Evolutionary conservation across 2,888 invertebrate species (phyloP), one percentile per base, ranked within the genome.

Genomic region (Argyresthia goedartella): DNA sequence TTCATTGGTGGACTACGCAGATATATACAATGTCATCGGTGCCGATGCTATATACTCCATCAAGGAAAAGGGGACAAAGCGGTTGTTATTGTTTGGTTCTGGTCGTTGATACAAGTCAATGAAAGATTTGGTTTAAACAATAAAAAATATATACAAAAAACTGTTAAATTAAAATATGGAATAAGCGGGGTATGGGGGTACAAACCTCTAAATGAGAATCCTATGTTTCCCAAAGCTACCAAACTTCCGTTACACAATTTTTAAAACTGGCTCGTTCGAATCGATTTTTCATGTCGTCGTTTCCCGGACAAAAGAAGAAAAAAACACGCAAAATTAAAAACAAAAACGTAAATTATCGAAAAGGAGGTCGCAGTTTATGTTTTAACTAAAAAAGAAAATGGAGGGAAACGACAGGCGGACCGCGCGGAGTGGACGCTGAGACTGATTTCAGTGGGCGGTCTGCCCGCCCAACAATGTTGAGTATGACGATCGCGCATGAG

Each of bases 381-480:
- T n/a, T 36, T 25, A 36, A 48, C 13, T 36, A 36, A 15, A 39
- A 47, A 35, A 44, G 41, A 13, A 50, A 39, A 50, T 59, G 56
- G 67, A 66, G 75, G 79, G 73, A 73, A 77, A 75, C 71, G 76
- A 76, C 87, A 71, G 85, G 87, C 82, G 77, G 78, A 85, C 87
- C 87, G 87, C 87, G 78, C 87, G 87, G 87, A 87, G 87, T 75
- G 81, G 85, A 87, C 87, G 78, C 65, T 81, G 82, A 81, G 86
- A 86, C 86, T 86, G 73, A 69, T 73, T 78, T 80, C 80, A 76
- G 82, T 81, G 78, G 82, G 84, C 81, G 82, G 80, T 65, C 58
- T 51, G 56, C 63, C 78, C 77, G 78, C 79, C 81, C 76, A 67
- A 64, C 57, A 64, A 61, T 58, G 61, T 63, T 25, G 25, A 25